Evolutionary conservation across 2,888 invertebrate genomes (phyloP).

Genomic region (Agonopterix arenella): DNA sequence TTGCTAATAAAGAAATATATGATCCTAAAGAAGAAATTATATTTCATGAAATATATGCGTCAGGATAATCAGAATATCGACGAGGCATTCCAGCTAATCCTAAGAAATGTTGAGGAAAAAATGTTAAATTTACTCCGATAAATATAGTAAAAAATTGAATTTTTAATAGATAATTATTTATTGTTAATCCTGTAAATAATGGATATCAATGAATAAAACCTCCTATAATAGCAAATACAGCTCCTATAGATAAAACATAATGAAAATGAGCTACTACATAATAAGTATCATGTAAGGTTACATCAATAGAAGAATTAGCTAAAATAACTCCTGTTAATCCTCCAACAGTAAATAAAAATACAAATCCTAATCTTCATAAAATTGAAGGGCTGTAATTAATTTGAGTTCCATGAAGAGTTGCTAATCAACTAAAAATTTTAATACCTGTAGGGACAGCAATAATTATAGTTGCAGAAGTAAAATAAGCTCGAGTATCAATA

Average conservation of each 20-base stretch:
- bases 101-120: constrained; percentile 87
- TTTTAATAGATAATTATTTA: constrained; percentile 79
- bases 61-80: constrained; percentile 85
- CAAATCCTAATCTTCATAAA: constrained; percentile 84
- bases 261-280: constrained; percentile 91
- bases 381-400: constrained; percentile 76
- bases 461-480: constrained; percentile 90
- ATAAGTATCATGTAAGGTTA: constrained; percentile 88
- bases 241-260: constrained; percentile 88
- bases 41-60: constrained; percentile 81
- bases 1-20: constrained; percentile 76
- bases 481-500: constrained; percentile 89
- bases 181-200: constrained; percentile 77
- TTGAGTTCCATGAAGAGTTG: constrained; percentile 81
- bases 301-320: constrained; percentile 87
- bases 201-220: constrained; percentile 85
- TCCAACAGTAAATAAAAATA: constrained; percentile 86
- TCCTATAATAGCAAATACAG: constrained; percentile 86
- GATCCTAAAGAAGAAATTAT: constrained; percentile 82
- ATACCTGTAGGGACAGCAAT: constrained; percentile 91
- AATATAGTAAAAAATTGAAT: constrained; percentile 84
- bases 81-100: constrained; percentile 79
- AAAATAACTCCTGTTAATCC: constrained; percentile 82
- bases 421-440: constrained; percentile 88
- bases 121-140: constrained; percentile 86